phyloP scores from a whole-genome alignment of 2,888 invertebrate species.

The Dysmachus trigonus region DNA sequence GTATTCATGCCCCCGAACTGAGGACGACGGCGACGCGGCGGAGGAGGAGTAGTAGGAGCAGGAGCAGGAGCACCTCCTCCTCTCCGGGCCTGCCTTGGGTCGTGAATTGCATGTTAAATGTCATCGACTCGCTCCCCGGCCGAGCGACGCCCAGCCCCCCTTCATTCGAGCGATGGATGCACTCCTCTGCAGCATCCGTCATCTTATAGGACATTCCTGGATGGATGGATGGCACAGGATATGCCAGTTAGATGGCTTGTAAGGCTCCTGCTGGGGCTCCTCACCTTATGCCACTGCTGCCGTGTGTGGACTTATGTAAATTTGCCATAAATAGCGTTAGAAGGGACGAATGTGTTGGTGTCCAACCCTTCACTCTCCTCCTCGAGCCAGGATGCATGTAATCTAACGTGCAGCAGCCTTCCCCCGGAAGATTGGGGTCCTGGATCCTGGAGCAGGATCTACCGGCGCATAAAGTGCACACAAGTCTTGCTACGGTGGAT shows the following conservation, averaged over 20 bases:
- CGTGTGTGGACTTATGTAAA: conserved; percentile 28
- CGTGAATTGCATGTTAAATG: conserved; percentile 37
- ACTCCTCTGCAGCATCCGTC: background rate
- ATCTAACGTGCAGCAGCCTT: background rate
- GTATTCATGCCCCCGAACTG: conserved; percentile 27
- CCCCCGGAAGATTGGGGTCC: background rate
- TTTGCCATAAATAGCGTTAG: conserved; percentile 30
- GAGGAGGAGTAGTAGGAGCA: too few species aligned
- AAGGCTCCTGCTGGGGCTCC: background rate
- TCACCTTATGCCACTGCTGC: background rate
- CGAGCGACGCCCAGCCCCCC: background rate
- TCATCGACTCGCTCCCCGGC: conserved; percentile 26
- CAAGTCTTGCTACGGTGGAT: background rate
- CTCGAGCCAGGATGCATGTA: background rate
- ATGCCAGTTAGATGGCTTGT: conserved; percentile 11
- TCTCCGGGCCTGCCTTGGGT: conserved; percentile 9
- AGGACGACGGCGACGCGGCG: too few species aligned
- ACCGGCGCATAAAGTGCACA: background rate
- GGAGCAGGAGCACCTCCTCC: background rate
- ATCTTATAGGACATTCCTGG: background rate
- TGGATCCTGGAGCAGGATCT: background rate
- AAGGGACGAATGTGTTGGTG: background rate
- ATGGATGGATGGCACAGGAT: background rate
- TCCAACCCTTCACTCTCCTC: background rate
- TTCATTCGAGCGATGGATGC: background rate